Base-by-base conservation (phyloP, 2,113 vertebrate species). In the Anguilla japonica region DNA sequence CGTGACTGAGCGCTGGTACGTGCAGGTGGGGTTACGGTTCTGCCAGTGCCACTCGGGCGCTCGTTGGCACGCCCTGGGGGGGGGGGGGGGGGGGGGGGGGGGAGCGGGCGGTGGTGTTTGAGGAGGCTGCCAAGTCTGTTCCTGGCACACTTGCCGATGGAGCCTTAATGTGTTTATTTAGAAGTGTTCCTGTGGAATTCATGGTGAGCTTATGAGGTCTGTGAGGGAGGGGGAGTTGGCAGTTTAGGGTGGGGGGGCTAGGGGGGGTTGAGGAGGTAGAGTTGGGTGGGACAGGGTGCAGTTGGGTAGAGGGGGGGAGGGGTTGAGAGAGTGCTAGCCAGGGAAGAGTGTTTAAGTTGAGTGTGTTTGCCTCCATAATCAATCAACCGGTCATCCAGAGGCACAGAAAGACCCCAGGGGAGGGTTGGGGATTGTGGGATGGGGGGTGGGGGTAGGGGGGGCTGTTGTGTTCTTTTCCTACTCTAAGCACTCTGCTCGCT, bases 91-190 rank as follows among this genome's bases (percentile, higher is more conserved):
- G 13, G 34, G 22, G 26, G 50, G 50, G 26, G 50, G 50, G 34
- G 34, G 34, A 34, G 34, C 34, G 34, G 34, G 34, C 34, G 34
- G 34, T 34, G 29, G 53, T 26, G 40, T 22, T n/a, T 40, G 22
- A 3, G 22, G 29, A 46, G 13, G 26, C 53, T 87, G 87, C 83
- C 87, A 87, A 81, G 75, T 71, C 79, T 87, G 75, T 26, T 60
- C 83, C 3, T 26, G 56, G 75, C 20, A 79, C 39, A 71, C 78
- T 87, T 84, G 87, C 83, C 87, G 81, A 46, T 20, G 0, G 5
- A 63, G 78, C 79, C 79, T 46, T 84, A 81, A 80, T 87, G 83
- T 84, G 82, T 87, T 87, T 84, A 81, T 87, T 87, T 87, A 87
- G 79, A 87, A 87, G 81, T 83, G 81, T 87, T 87, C 63, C 81